phyloP scores from a whole-genome alignment of 2,797 vertebrate species.

The Sitta carolinensis region DNA sequence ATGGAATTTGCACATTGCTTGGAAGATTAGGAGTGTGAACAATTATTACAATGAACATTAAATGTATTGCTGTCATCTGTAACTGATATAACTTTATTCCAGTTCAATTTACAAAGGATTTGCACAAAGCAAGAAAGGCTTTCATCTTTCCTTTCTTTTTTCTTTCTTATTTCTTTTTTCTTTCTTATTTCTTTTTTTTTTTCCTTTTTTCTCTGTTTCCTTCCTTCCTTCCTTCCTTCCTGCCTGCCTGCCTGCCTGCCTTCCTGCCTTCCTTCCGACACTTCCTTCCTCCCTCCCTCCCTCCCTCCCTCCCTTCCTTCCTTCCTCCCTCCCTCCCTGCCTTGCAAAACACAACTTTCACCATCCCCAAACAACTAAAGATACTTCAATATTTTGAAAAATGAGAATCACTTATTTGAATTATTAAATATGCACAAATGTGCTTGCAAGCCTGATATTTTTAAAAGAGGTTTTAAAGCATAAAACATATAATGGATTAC shows the following conservation, averaged over 20 bases:
- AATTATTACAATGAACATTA: background rate
- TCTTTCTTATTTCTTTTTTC: background rate
- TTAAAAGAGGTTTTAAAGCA: background rate
- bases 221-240: background rate
- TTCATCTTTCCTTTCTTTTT: background rate
- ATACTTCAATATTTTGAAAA: background rate
- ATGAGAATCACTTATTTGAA: background rate
- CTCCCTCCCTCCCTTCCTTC: background rate
- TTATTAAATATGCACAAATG: background rate
- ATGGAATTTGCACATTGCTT: background rate
- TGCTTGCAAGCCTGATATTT: background rate
- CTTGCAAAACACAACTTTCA: background rate
- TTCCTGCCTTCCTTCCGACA: background rate
- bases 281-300: background rate
- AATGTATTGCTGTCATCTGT: background rate
- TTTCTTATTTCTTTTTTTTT: no score
- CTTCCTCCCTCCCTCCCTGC: rapidly evolving
- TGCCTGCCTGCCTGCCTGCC: no score
- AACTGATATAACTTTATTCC: background rate
- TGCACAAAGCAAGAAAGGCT: background rate
- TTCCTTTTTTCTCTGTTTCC: no score
- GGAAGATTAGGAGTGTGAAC: background rate
- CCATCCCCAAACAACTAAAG: background rate
- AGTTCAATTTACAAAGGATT: background rate
- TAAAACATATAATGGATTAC: background rate